Evolutionary conservation across 2,113 vertebrate genomes (phyloP), one percentile per base, ranked within the genome.

Genomic region (Xerus inauris): DNA sequence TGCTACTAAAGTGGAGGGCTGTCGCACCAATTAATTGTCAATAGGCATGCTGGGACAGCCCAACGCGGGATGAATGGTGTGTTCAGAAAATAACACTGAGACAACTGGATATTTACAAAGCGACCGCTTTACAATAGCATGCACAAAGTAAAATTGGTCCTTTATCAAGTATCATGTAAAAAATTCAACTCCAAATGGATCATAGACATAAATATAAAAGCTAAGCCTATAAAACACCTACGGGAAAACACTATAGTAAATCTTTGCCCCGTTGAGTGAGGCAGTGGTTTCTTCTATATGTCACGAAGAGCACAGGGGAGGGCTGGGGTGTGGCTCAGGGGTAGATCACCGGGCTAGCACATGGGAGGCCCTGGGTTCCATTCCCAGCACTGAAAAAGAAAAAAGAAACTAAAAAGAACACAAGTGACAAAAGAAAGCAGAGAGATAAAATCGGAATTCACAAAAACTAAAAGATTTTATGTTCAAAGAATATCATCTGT

Each of bases 131-230:
- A 49, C n/a, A 40, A 30, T 4, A 59, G 79, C 19, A 69, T 16
- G 20, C 28, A 11, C 79, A 67, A 95, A 62, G 22, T 47, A 14
- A 89, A 73, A 1, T 40, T 82, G 28, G 51, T 72, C 16, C 38
- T 77, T 9, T 81, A 91, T 57, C 73, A 54, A 65, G 47, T 10
- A 45, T 40, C 47, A 64, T 32, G 45, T 14, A 32, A 80, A 57
- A 75, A 88, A 76, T 49, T 30, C 28, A 83, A 40, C n/a, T 79
- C n/a, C 73, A 51, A 91, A n/a, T 72, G 24, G 24, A 42, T 86
- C 59, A 32, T 3, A 92, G 32, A 42, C 17, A 8, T 51, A 67
- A 45, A 75, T n/a, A 47, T 54, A 47, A 49, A 26, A 28, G 10
- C 11, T 45, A 83, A 85, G 84, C 28, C 16, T 47, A 40, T 38